Percentiles rank a stretch among this genome's conserved stretches.
Conservation (phyloP, 2,113 vertebrate species). For the Dunckerocampus dactyliophorus region DNA sequence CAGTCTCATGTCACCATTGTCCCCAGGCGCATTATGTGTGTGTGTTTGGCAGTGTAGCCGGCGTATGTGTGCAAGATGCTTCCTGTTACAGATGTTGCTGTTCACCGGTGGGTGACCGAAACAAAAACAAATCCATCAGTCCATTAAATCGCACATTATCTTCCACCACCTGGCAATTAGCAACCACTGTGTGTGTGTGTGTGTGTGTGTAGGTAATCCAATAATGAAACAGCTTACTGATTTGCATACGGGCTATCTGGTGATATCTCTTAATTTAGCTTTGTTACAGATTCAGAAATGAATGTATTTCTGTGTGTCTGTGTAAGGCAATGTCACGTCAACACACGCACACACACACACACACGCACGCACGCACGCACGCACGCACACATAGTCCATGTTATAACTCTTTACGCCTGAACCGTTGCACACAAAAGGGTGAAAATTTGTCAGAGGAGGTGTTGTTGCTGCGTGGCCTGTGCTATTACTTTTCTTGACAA, state of each 20-base stretch:
- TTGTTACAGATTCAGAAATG: conserved; percentile 24
- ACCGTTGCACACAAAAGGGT: not conserved
- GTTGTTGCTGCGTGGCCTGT: too few species aligned
- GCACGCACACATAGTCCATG: too few species aligned
- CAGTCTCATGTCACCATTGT: conserved; percentile 50
- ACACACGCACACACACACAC: not conserved
- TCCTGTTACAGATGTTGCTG: conserved; percentile 66
- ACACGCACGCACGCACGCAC: too few species aligned
- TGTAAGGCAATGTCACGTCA: not conserved
- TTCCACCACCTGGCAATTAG: conserved; percentile 72
- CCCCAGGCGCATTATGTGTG: conserved; percentile 28
- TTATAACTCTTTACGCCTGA: too few species aligned
- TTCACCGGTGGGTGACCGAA: conserved; percentile 62
- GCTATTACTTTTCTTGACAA: too few species aligned
- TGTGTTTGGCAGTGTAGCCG: not conserved
- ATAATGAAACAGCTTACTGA: conserved; percentile 46
- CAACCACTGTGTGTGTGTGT: conserved; percentile 35
- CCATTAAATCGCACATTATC: conserved; percentile 75
- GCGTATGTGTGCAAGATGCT: conserved; percentile 20
- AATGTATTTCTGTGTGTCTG: conserved; percentile 5
- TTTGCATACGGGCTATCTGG: conserved; percentile 57
- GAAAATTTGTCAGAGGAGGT: too few species aligned
- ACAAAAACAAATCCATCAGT: conserved; percentile 71
- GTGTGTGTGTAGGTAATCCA: conserved; percentile 45
- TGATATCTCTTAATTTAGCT: conserved; percentile 61